A percentile compares a stretch with the other conserved stretches of the same genome.
Evolutionary conservation across 2,888 invertebrate species (phyloP).

Genomic region (Thalpophila matura): DNA sequence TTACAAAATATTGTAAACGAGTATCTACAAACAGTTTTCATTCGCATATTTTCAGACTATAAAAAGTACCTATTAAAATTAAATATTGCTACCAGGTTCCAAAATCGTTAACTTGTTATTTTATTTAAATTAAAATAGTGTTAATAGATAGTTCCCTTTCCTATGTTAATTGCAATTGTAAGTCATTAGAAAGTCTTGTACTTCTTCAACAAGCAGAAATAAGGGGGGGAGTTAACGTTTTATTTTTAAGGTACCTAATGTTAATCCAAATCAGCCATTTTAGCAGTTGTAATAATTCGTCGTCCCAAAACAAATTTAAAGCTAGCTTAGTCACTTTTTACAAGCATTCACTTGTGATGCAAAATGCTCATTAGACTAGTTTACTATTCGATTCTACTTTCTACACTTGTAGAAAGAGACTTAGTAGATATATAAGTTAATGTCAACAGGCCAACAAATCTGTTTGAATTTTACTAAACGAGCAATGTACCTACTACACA

Average conservation of each 20-base stretch:
- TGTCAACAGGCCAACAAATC: too few relatives aligned
- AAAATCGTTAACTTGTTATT: constrained; percentile 38
- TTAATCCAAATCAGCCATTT: constrained; percentile 30
- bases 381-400: too few relatives aligned
- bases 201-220: constrained; percentile 20
- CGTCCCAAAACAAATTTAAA: constrained; percentile 1
- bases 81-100: constrained; percentile 26
- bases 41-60: constrained; percentile 40
- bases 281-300: constrained; percentile 1
- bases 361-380: too few relatives aligned
- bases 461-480: constrained; percentile 40
- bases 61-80: constrained; percentile 4
- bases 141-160: constrained; percentile 31
- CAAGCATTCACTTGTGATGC: constrained; percentile 20
- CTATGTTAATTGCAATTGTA: constrained; percentile 39
- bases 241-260: constrained; percentile 6
- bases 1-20: background rate
- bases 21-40: constrained; percentile 15
- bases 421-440: too few relatives aligned
- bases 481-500: constrained; percentile 18
- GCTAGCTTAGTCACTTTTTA: constrained; percentile 2
- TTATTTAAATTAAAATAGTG: constrained; percentile 20
- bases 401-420: too few relatives aligned
- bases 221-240: constrained; percentile 21
- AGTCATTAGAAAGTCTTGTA: constrained; percentile 12